A percentile compares a stretch with the other conserved stretches of the same genome.
Conservation (phyloP, 2,113 vertebrate species). For the Aldabrachelys gigantea region DNA sequence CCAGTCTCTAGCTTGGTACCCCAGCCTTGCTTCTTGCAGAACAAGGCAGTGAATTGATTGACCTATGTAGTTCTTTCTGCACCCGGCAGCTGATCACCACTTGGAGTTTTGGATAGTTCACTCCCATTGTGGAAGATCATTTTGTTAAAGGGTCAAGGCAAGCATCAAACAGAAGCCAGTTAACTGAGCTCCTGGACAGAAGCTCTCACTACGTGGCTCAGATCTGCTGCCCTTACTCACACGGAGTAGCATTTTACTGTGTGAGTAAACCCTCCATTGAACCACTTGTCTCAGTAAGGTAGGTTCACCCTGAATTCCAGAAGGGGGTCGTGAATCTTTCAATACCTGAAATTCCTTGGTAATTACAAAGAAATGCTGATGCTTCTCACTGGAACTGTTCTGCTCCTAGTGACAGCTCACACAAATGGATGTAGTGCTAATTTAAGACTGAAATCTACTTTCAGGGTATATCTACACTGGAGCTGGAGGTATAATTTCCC, state of each 20-base stretch:
- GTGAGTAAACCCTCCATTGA: background rate
- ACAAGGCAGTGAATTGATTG: background rate
- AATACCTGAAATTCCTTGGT: background rate
- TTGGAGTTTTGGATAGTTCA: constrained; percentile 21
- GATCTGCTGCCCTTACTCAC: fast-evolving
- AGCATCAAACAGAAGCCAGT: background rate
- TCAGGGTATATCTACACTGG: too few relatives aligned
- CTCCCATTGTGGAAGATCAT: constrained; percentile 12
- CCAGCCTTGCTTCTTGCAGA: background rate
- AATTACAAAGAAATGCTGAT: background rate
- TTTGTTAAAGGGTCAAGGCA: background rate
- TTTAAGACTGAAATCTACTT: background rate
- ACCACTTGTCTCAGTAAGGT: background rate
- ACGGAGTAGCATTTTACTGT: fast-evolving
- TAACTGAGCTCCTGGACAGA: background rate
- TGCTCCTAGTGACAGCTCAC: background rate
- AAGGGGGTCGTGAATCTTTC: background rate
- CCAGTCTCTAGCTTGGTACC: background rate
- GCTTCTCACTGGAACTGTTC: background rate
- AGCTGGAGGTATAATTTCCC: too few relatives aligned
- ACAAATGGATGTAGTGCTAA: background rate
- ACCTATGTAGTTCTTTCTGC: background rate
- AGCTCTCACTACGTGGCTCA: background rate
- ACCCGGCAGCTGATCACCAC: background rate
- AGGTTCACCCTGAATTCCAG: fast-evolving